Conservation (phyloP, 2,888 invertebrate genomes). For the Euplexia lucipara region DNA sequence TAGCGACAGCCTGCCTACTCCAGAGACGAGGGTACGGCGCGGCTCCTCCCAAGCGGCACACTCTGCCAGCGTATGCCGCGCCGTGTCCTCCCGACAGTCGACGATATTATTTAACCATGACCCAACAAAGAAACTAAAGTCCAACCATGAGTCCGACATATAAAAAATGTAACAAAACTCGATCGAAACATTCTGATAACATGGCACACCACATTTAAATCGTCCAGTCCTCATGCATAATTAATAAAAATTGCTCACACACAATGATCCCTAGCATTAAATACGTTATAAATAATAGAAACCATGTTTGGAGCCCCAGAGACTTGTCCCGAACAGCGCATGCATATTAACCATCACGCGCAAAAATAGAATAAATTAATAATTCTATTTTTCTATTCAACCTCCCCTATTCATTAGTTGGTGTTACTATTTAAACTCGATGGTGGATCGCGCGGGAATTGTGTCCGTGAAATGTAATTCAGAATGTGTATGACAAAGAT, state of each 20-base stretch:
- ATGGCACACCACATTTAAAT: constrained; percentile 51
- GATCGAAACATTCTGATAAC: constrained; percentile 29
- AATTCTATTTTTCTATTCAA: constrained; percentile 84
- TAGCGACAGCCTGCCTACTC: no score
- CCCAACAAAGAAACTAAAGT: no score
- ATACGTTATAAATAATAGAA: constrained; percentile 67
- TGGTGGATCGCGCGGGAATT: constrained; percentile 5
- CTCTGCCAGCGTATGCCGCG: no score
- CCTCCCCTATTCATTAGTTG: constrained; percentile 67
- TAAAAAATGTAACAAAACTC: not conserved
- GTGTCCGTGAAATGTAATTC: not conserved
- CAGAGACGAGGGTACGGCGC: no score
- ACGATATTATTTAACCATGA: no score
- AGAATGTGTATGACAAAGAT: no score
- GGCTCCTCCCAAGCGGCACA: no score
- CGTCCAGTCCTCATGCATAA: constrained; percentile 56
- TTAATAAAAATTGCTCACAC: constrained; percentile 56
- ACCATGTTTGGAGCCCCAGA: constrained; percentile 51
- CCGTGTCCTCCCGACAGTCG: no score
- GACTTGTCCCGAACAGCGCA: constrained; percentile 63
- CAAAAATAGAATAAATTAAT: constrained; percentile 88
- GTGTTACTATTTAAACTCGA: constrained; percentile 54
- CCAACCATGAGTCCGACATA: no score
- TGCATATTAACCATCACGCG: constrained; percentile 86
- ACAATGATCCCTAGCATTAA: constrained; percentile 59